Evolutionary conservation across 2,888 invertebrate genomes (phyloP).

Genomic region (Plutella xylostella): DNA sequence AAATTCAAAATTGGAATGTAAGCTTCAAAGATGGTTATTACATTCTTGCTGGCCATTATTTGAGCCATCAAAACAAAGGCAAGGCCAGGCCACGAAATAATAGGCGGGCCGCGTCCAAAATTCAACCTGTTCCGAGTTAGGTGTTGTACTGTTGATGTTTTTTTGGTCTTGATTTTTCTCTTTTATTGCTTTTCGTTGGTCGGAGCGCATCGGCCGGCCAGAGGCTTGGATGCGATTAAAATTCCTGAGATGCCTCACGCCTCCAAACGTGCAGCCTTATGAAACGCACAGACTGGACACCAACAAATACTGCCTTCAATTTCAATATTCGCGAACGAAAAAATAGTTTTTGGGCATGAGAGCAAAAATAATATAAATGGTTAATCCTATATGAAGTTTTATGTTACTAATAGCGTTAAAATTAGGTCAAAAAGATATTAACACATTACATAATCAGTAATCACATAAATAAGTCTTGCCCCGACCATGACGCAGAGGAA

Average conservation of each 20-base stretch:
- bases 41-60: background rate
- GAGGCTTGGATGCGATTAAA: slow-evolving; percentile 63
- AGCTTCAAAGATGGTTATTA: background rate
- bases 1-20: background rate
- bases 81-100: slow-evolving; percentile 30
- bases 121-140: slow-evolving; percentile 37
- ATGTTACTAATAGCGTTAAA: no score
- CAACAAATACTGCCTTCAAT: no score
- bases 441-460: no score
- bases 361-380: no score
- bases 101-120: slow-evolving; percentile 42
- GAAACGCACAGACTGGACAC: background rate
- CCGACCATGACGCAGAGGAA: no score
- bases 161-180: slow-evolving; percentile 12
- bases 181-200: slow-evolving; percentile 41
- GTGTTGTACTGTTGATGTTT: slow-evolving; percentile 25
- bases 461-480: no score
- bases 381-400: no score
- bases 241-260: slow-evolving; percentile 65
- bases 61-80: slow-evolving; percentile 14
- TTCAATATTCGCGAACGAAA: no score
- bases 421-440: no score
- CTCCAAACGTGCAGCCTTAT: slow-evolving; percentile 37
- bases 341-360: no score
- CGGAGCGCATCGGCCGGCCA: slow-evolving; percentile 26